These are phyloP conservation scores for Spialia ferax DNA, from an alignment of 2,888 invertebrate genomes.

Conservation along the genomic window DNA sequence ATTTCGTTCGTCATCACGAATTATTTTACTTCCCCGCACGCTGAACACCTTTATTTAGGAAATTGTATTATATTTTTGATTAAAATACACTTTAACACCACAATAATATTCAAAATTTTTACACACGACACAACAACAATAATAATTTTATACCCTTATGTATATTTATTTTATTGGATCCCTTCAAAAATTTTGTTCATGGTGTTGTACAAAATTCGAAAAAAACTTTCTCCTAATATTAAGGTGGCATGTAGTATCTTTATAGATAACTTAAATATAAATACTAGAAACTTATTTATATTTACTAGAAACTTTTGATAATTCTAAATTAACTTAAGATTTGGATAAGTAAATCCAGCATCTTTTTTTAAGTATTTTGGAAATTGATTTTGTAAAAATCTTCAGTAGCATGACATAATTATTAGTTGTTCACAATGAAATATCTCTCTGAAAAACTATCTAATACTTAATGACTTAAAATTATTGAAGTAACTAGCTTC, in stretches of 20 bases:
- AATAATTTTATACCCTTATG: not conserved
- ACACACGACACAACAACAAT: conserved; percentile 13
- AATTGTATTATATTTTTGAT: conserved; percentile 36
- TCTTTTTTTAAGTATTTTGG: not conserved
- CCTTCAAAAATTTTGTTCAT: no score
- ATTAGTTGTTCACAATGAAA: conserved; percentile 13
- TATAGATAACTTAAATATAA: not conserved
- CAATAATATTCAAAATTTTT: conserved; percentile 1
- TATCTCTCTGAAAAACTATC: not conserved
- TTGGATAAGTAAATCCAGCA: not conserved
- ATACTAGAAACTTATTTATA: no score
- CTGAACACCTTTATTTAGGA: conserved; percentile 23
- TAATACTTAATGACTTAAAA: not conserved
- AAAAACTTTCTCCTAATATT: no score
- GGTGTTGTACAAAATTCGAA: no score
- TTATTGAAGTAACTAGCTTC: conserved; percentile 6
- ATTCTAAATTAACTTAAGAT: not conserved
- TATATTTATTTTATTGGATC: no score
- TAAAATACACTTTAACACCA: conserved; percentile 13
- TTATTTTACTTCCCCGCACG: conserved; percentile 18
- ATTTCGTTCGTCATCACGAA: conserved; percentile 25
- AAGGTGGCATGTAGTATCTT: no score
- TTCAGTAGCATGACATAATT: conserved; percentile 10
- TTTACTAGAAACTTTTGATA: not conserved
- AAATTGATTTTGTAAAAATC: not conserved